phyloP scores from a whole-genome alignment of 2,797 vertebrate species.

The Hemibagrus guttatus region DNA sequence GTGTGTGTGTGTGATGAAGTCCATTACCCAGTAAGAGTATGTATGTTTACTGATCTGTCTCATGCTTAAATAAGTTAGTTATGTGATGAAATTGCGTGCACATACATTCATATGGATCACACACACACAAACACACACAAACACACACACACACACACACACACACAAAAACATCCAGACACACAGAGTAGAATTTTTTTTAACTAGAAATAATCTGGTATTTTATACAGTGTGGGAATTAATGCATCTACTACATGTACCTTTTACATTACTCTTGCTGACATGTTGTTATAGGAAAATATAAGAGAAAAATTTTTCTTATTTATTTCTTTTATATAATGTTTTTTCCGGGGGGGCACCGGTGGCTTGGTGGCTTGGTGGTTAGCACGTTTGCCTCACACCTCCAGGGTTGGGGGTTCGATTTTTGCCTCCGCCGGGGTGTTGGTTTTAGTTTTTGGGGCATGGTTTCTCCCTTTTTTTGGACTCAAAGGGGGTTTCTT shows the following conservation, averaged over 20 bases:
- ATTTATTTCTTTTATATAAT: neutral
- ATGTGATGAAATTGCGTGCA: neutral
- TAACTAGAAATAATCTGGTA: neutral
- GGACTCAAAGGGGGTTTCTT: no score
- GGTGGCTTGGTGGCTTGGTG: no score
- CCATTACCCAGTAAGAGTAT: neutral
- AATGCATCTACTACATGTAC: neutral
- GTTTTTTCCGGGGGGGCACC: no score
- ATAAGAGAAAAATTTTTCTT: no score
- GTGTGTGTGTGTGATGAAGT: conserved; percentile 9
- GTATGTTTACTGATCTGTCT: neutral
- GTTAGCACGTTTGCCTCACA: no score
- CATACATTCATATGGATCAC: neutral
- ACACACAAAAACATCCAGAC: neutral
- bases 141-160: neutral
- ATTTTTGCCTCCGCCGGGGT: no score
- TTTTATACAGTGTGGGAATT: neutral
- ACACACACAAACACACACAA: conserved; percentile 1
- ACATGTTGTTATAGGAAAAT: neutral
- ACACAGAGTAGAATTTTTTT: no score
- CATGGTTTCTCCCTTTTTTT: no score
- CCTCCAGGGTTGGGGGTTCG: no score
- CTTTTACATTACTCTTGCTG: neutral
- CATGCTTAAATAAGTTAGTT: neutral
- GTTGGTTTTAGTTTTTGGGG: no score